Conservation (phyloP, 2,888 invertebrate species). For the Caenorhabditis afra region DNA sequence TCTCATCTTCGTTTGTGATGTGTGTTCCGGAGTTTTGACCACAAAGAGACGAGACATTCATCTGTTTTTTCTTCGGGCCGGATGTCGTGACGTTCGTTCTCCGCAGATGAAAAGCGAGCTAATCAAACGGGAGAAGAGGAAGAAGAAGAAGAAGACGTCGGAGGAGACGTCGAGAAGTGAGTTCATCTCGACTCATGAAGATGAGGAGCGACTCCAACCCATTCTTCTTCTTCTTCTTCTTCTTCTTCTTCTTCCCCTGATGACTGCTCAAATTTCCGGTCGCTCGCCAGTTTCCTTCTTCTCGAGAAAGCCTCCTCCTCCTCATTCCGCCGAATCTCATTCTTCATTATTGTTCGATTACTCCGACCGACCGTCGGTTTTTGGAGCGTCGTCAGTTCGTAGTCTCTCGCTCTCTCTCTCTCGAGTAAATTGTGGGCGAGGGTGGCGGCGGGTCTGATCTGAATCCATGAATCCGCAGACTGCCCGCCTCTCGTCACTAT, state of each 20-base stretch:
- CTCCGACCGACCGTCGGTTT: too few relatives aligned
- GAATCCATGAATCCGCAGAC: neutral
- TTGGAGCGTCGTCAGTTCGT: slow-evolving; percentile 19
- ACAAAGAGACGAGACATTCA: slow-evolving; percentile 32
- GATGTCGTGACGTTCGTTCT: slow-evolving; percentile 43
- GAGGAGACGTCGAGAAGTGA: slow-evolving; percentile 9
- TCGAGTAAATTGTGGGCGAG: neutral
- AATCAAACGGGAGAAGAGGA: slow-evolving; percentile 23
- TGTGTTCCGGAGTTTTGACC: slow-evolving; percentile 48
- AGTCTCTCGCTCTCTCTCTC: neutral
- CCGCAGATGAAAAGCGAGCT: slow-evolving; percentile 21
- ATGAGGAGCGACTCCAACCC: too few relatives aligned
- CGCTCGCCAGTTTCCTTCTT: slow-evolving; percentile 13
- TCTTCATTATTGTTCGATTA: slow-evolving; percentile 3
- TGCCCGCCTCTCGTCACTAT: neutral
- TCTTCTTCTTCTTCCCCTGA: neutral
- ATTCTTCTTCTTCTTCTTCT: slow-evolving; percentile 1
- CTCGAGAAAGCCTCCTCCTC: slow-evolving; percentile 5
- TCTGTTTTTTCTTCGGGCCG: slow-evolving; percentile 39
- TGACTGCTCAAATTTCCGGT: slow-evolving; percentile 38
- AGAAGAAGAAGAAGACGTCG: too few relatives aligned
- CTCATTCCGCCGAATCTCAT: neutral
- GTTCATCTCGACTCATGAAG: slow-evolving; percentile 12
- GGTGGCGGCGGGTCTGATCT: neutral
- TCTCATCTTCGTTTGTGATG: slow-evolving; percentile 31